Evolutionary conservation across 2,113 vertebrate genomes (phyloP), one percentile per base, ranked within the genome.

Genomic region (Megaceryle torquata): DNA sequence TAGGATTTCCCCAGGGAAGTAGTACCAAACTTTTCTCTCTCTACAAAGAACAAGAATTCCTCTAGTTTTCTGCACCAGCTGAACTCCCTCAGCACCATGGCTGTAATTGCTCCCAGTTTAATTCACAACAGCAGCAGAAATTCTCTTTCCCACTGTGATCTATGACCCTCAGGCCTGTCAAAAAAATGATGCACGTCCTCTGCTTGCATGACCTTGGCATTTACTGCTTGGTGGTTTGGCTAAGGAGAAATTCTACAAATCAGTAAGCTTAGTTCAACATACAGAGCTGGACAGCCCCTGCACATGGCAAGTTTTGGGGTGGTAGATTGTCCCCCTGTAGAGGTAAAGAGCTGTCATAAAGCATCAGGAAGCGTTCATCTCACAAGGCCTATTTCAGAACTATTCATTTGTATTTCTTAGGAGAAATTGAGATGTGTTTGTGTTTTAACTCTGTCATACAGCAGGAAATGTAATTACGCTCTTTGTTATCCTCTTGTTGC

Each of bases 401-500:
- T 51, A 41, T 83, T 56, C 24, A 64, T 91, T 70, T 71, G 37
- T 75, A 81, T 88, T 91, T 86, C 80, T 63, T 50, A 65, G 26
- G 64, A 81, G 54, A 83, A 94, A 93, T 41, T 31, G 56, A 78
- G 61, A 74, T 18, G 6, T 19, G 1, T 10, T 72, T 84, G 51
- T 2, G 71, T 95, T 93, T 90, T 59, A 83, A 86, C 56, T 82
- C 67, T 71, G 39, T 81, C 57, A 25, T 86, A 28, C 14, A 71
- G 72, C 82, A 96, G 91, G 86, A 94, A 97, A 91, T 95, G 9
- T 83, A 90, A 78, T 95, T 86, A 94, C 2, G 31, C 61, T 78
- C 85, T 72, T 56, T 65, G 50, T 91, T 84, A 28, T 29, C 48
- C 53, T 51, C 46, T 67, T 57, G 35, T 67, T 94, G 85, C 88